phyloP scores from a whole-genome alignment of 2,797 vertebrate genomes.

The Poecilia velifera region DNA sequence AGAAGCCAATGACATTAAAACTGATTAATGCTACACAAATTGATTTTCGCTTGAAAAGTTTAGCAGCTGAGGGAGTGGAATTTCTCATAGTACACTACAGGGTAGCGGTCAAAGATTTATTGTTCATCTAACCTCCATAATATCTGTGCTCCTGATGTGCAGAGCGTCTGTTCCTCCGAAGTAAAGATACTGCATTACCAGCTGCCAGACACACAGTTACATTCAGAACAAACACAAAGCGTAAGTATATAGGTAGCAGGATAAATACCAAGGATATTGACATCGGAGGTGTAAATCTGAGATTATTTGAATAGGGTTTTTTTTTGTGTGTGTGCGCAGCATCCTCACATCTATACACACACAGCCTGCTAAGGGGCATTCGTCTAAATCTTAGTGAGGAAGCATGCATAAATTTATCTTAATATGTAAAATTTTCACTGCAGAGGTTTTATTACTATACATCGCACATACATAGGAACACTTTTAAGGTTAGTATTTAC shows the following conservation, averaged over 20 bases:
- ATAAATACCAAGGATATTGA: too few relatives aligned
- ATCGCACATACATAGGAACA: neutral
- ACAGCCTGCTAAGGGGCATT: neutral
- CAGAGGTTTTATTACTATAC: neutral
- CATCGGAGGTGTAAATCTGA: too few relatives aligned
- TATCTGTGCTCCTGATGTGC: conserved; percentile 94
- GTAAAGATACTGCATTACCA: conserved; percentile 99
- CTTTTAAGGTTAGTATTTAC: neutral
- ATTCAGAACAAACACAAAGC: neutral
- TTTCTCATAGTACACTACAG: neutral
- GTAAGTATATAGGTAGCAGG: neutral
- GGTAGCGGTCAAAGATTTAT: neutral
- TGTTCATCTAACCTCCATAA: conserved; percentile 90
- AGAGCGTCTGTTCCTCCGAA: conserved; percentile 93
- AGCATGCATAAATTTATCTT: neutral
- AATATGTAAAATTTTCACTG: neutral
- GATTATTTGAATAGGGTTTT: too few relatives aligned
- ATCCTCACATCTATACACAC: too few relatives aligned
- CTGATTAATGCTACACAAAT: neutral
- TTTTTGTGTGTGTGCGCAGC: too few relatives aligned
- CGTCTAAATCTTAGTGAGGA: neutral
- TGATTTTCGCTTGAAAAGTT: neutral
- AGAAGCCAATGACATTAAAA: neutral
- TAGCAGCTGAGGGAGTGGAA: neutral
- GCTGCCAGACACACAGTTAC: conserved; percentile 75